Conservation (phyloP, 2,888 invertebrate species). For the Cantharis nigra region DNA sequence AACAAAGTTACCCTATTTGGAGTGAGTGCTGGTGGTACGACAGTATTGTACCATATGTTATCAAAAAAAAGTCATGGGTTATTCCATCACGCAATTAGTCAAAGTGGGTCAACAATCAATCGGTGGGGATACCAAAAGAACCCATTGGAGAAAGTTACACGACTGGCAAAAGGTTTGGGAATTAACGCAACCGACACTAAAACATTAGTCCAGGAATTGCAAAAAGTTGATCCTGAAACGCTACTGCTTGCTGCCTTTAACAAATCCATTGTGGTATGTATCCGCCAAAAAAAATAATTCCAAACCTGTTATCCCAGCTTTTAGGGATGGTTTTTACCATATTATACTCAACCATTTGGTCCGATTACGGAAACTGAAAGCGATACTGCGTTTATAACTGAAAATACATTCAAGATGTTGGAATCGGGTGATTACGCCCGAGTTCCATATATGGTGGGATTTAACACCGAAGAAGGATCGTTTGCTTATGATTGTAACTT, state of each 20-base stretch:
- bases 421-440: neutral
- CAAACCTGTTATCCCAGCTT: neutral
- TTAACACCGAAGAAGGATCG: constrained; percentile 10
- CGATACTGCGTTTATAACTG: constrained; percentile 1
- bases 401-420: neutral
- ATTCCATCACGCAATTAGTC: constrained; percentile 38
- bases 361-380: neutral
- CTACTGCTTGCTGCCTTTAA: constrained; percentile 4
- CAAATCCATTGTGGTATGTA: neutral
- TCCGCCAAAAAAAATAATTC: neutral
- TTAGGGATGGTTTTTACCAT: neutral
- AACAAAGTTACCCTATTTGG: constrained; percentile 38
- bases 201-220: constrained; percentile 32
- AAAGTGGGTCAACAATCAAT: constrained; percentile 38
- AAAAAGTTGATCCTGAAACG: constrained; percentile 11
- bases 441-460: constrained; percentile 6
- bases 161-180: constrained; percentile 26
- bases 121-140: constrained; percentile 34
- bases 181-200: constrained; percentile 23
- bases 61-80: constrained; percentile 34
- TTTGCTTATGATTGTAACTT: constrained; percentile 5
- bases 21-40: constrained; percentile 39
- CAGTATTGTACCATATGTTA: constrained; percentile 36
- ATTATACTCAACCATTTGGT: constrained; percentile 1
- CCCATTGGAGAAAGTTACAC: constrained; percentile 21